Evolutionary conservation across 2,888 invertebrate genomes (phyloP), one percentile per base, ranked within the genome.

Genomic region (Melinopterus prodromus): DNA sequence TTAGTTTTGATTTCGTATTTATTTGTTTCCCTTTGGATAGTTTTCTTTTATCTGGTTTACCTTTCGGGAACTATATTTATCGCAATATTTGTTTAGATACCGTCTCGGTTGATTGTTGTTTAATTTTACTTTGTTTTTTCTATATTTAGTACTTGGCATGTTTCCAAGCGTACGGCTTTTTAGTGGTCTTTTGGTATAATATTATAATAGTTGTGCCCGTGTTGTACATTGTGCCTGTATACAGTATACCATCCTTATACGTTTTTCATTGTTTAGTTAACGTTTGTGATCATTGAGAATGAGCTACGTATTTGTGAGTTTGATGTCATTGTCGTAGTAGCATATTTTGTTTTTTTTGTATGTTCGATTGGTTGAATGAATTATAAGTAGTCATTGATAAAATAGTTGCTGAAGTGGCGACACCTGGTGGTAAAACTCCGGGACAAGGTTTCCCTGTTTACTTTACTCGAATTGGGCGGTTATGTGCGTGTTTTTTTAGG

Each of bases 141-240:
- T 53, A 53, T 53, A 53, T 53, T 53, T 53, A 53, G 53, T 53
- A 53, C 53, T 53, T 53, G 53, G 53, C 53, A 53, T 53, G 53
- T 53, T 53, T 53, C 53, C 53, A 53, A 53, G 53, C 53, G 12
- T 9, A 53, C 53, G 12, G 53, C 53, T 53, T 53, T 53, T 53
- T 53, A 53, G 53, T 53, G 53, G 53, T 53, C 53, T 53, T 53
- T 53, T 53, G 53, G 53, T 53, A 53, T 53, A 53, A 53, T 53
- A 53, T 53, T 53, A 1, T 12, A 53, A 7, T 72, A 36, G 72
- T 72, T 7, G 72, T 72, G 72, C 36, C 16, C 72, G 35, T 72
- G 72, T 72, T 72, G 26, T 72, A 72, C 72, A 72, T 26, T 26
- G n/a, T 36, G 72, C 53, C 53, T 12, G 53, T 53, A 9, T 7